Evolutionary conservation across 1,140 invertebrate species (phyloP).

Genomic region (Papilio polytes): DNA sequence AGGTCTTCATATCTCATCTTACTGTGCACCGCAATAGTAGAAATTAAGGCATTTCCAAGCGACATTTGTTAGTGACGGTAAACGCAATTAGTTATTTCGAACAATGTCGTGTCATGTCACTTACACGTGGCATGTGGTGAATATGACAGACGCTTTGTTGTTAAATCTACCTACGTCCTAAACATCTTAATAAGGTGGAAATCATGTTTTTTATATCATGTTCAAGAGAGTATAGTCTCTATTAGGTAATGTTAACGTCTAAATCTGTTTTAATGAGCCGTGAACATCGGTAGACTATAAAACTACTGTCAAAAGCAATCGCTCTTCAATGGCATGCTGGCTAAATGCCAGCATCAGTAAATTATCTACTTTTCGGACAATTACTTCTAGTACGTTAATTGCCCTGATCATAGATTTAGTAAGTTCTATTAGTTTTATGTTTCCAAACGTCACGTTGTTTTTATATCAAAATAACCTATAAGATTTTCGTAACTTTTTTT

Average conservation of each 20-base stretch:
- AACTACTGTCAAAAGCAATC: slow-evolving; percentile 8
- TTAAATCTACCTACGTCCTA: background rate
- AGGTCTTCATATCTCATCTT: too few relatives aligned
- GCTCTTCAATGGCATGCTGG: slow-evolving; percentile 8
- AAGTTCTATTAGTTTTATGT: background rate
- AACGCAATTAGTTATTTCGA: slow-evolving; percentile 5
- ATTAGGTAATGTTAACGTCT: background rate
- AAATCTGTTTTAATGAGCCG: background rate
- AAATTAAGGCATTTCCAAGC: background rate
- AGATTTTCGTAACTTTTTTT: too few relatives aligned
- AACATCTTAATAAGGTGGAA: background rate
- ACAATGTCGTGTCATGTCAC: background rate
- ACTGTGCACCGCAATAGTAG: background rate
- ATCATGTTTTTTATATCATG: background rate
- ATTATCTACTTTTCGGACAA: slow-evolving; percentile 14
- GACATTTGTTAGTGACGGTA: background rate
- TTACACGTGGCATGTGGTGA: background rate
- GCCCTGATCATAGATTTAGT: background rate
- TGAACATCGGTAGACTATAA: slow-evolving; percentile 4
- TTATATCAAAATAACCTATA: background rate
- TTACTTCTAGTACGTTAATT: slow-evolving; percentile 1
- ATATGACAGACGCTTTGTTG: background rate
- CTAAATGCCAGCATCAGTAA: slow-evolving; percentile 65
- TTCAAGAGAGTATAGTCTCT: background rate
- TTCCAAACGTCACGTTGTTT: background rate